Evolutionary conservation across 2,797 vertebrate genomes (phyloP).

Genomic region (Allobates femoralis): DNA sequence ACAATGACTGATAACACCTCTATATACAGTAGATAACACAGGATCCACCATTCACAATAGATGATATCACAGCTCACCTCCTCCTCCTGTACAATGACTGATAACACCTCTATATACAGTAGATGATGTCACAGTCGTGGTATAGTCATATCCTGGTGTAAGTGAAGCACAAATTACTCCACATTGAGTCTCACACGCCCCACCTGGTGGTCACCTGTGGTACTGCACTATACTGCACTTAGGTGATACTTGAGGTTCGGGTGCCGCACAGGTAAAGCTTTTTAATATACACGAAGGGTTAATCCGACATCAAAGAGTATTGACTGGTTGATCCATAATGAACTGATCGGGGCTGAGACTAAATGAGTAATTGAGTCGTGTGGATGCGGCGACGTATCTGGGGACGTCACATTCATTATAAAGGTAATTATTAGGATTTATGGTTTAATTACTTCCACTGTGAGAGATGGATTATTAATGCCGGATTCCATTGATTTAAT

Average conservation of each 20-base stretch:
- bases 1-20: too few relatives aligned
- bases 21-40: too few relatives aligned
- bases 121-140: neutral
- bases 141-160: neutral
- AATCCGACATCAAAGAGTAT: neutral
- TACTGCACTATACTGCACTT: neutral
- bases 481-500: neutral
- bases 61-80: too few relatives aligned
- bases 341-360: slow-evolving; percentile 6
- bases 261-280: neutral
- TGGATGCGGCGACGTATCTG: neutral
- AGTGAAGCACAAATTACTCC: neutral
- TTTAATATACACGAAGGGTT: neutral
- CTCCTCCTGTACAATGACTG: too few relatives aligned
- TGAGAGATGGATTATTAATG: slow-evolving; percentile 13
- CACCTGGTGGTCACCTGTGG: neutral
- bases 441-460: slow-evolving; percentile 33
- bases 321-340: neutral
- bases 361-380: neutral
- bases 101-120: too few relatives aligned
- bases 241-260: neutral
- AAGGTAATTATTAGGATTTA: slow-evolving; percentile 30
- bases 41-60: too few relatives aligned
- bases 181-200: neutral
- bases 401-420: slow-evolving; percentile 8